Base-by-base conservation (phyloP, 1,140 invertebrate species). In the Hyles euphorbiae region DNA sequence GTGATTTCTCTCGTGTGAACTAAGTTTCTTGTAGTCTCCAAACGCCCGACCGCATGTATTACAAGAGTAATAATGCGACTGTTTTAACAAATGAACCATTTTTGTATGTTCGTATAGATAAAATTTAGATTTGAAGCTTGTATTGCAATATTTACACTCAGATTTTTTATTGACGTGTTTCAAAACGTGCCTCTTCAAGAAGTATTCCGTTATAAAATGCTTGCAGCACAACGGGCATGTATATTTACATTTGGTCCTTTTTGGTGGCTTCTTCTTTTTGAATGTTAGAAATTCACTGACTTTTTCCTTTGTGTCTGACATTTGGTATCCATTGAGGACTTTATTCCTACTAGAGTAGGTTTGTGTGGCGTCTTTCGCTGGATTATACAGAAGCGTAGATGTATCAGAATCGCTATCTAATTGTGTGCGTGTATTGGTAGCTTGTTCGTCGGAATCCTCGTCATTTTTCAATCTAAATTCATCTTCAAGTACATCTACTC, bases 401-500 rank as follows among this genome's bases (percentile, higher is more conserved):
- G 47, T n/a, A 49, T 55, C 46, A 36, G 3, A 45, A 12, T 58
- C 45, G 3, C 11, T 32, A 36, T 58, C 12, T 34, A 40, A 34
- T 40, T 47, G 33, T 22, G 33, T 9, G 6, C 33, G 32, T 22
- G 36, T 40, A 45, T 32, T 12, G 53, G 11, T 33, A 54, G 47
- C 6, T 43, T 43, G 12, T 60, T 64, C 45, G n/a, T 63, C 55
- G n/a, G 74, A 69, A 51, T 76, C 76, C 44, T 70, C 65, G 3
- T 70, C 72, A 5, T 71, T 65, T 69, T 82, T 57, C 7, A 72
- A 50, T 66, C 86, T 81, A 57, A 84, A 88, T 58, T 88, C 86
- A 46, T 87, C 86, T 78, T 88, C 86, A 54, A 88, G 56, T 34
- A 87, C 69, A 36, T 85, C 79, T n/a, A 82, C 59, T 61, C 75